Evolutionary conservation across 2,797 vertebrate genomes (phyloP).

Genomic region (Mormyrus hasselquistii): DNA sequence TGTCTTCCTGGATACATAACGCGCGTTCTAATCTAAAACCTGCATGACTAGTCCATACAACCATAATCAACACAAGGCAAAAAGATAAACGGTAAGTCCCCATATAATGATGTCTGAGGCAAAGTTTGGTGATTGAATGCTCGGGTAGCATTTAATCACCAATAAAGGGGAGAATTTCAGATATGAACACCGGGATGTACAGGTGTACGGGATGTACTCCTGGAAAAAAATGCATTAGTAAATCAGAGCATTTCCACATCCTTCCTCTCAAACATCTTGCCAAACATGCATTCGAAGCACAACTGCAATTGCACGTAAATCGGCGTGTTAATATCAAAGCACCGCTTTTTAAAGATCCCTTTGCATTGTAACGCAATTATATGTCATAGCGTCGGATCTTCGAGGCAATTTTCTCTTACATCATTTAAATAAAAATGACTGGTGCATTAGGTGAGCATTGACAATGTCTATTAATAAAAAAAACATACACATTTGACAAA

Average conservation of each 20-base stretch:
- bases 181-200: neutral
- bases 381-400: neutral
- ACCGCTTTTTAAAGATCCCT: neutral
- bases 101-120: neutral
- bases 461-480: neutral
- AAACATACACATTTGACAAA: neutral
- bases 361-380: neutral
- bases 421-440: neutral
- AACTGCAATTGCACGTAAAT: neutral
- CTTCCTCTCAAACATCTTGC: neutral
- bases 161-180: neutral
- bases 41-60: neutral
- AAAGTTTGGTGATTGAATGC: neutral
- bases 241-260: neutral
- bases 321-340: neutral
- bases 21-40: neutral
- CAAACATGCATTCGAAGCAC: neutral
- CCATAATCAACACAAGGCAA: neutral
- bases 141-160: neutral
- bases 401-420: neutral
- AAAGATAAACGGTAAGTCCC: neutral
- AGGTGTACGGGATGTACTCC: neutral
- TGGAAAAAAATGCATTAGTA: neutral
- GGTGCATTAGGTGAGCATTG: neutral
- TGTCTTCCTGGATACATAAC: neutral